A percentile compares a stretch with the other conserved stretches of the same genome.
Evolutionary conservation across 2,888 invertebrate species (phyloP).

Genomic region (Mesorhabditis spiculigera): DNA sequence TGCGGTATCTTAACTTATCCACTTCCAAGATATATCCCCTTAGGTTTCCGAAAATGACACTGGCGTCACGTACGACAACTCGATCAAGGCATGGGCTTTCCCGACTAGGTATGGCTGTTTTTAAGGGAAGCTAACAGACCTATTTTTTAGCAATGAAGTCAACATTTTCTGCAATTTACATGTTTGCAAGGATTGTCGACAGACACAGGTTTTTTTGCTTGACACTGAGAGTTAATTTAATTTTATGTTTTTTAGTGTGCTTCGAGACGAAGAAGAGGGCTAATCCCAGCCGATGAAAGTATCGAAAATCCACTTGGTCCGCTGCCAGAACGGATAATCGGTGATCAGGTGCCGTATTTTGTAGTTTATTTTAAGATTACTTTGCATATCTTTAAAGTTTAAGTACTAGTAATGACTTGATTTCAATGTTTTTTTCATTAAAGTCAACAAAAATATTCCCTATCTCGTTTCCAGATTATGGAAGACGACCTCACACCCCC

Average conservation of each 20-base stretch:
- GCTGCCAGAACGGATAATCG: neutral
- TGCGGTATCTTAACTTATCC: no score
- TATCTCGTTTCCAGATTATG: neutral
- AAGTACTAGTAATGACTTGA: no score
- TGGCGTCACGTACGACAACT: conserved; percentile 46
- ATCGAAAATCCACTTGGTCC: neutral
- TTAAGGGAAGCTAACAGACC: neutral
- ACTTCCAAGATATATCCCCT: no score
- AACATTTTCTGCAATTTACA: conserved; percentile 58
- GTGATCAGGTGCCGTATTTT: neutral
- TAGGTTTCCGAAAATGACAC: conserved; percentile 34
- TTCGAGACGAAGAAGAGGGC: neutral
- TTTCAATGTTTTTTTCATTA: no score
- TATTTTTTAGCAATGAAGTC: conserved; percentile 48
- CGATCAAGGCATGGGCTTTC: conserved; percentile 57
- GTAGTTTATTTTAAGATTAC: no score
- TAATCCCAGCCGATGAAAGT: neutral
- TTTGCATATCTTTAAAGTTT: no score
- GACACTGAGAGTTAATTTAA: neutral
- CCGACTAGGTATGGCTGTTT: conserved; percentile 47
- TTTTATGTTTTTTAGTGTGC: neutral
- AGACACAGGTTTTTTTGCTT: conserved; percentile 16
- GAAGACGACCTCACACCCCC: neutral
- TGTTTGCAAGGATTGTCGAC: conserved; percentile 44
- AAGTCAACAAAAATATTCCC: no score